Percentiles rank a stretch among this genome's conserved stretches.
phyloP scores from a whole-genome alignment of 2,888 invertebrate genomes.

The Microctonus hyperodae region DNA sequence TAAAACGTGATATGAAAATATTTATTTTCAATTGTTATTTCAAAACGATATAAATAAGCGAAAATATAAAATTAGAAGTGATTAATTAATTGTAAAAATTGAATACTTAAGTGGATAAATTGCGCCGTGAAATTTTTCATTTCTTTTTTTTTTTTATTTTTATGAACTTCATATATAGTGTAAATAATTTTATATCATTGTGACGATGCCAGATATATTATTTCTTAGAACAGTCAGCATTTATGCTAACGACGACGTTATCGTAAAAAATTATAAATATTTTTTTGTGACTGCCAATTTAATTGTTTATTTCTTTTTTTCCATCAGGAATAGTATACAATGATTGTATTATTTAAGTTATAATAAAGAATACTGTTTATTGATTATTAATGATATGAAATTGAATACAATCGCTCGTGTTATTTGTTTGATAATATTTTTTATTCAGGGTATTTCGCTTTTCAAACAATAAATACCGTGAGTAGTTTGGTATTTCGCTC shows the following conservation, averaged over 20 bases:
- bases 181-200: slow-evolving; percentile 17
- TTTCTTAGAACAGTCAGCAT: neutral
- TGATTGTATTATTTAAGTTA: neutral
- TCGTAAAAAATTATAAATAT: neutral
- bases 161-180: neutral
- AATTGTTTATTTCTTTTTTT: neutral
- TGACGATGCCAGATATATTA: slow-evolving; percentile 18
- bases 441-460: neutral
- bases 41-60: neutral
- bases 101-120: neutral
- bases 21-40: neutral
- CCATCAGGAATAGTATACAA: neutral
- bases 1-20: slow-evolving; percentile 1
- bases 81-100: neutral
- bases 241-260: neutral
- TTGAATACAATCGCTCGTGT: neutral
- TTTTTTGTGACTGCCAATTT: neutral
- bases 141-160: neutral
- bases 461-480: neutral
- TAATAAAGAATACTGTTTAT: neutral
- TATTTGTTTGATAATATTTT: neutral
- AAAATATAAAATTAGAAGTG: neutral
- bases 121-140: neutral
- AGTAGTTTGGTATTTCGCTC: neutral
- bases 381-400: neutral